Evolutionary conservation across 2,888 invertebrate genomes (phyloP).

Genomic region (Lacanobia wlatinum): DNA sequence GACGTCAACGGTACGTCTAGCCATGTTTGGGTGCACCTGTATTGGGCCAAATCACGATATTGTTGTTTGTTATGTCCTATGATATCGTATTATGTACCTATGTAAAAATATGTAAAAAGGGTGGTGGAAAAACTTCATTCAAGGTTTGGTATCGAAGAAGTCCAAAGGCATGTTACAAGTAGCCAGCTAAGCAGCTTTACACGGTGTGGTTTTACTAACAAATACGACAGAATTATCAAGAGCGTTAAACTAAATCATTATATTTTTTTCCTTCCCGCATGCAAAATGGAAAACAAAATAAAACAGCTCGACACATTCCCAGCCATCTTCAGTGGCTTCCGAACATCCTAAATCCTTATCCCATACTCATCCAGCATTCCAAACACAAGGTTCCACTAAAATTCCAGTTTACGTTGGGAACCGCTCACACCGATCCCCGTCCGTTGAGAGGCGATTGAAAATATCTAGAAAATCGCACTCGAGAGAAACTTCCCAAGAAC

Average conservation of each 20-base stretch:
- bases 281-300: constrained; percentile 84
- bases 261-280: constrained; percentile 85
- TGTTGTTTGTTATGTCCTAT: constrained; percentile 44
- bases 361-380: constrained; percentile 90
- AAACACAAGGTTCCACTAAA: constrained; percentile 93
- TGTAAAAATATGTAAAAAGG: constrained; percentile 54
- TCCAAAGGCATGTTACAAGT: constrained; percentile 68
- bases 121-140: constrained; percentile 50
- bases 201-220: constrained; percentile 75
- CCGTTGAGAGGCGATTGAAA: constrained; percentile 82
- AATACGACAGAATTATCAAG: constrained; percentile 53
- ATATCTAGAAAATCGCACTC: constrained; percentile 80
- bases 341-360: constrained; percentile 88
- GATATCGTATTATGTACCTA: constrained; percentile 43
- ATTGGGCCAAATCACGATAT: constrained; percentile 67
- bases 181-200: constrained; percentile 69
- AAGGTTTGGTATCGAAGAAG: constrained; percentile 50
- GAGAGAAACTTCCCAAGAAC: constrained; percentile 85
- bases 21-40: constrained; percentile 73
- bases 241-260: constrained; percentile 68
- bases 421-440: constrained; percentile 91
- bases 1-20: constrained; percentile 70
- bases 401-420: constrained; percentile 93
- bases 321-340: constrained; percentile 89
- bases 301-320: constrained; percentile 89